Evolutionary conservation across 2,797 vertebrate species (phyloP).

Genomic region (Chelon labrosus): DNA sequence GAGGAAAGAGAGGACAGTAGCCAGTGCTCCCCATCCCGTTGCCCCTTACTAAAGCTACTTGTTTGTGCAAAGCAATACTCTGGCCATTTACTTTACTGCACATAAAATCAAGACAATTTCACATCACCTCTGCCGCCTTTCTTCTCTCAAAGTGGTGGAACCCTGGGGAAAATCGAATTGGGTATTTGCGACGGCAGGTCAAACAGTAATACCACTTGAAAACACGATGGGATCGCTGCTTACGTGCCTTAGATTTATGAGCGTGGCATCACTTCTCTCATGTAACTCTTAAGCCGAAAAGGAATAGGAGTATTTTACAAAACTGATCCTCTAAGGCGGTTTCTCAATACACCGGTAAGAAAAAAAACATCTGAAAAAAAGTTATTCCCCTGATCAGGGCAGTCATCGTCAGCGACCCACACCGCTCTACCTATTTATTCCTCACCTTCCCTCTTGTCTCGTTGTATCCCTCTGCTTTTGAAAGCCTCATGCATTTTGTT

Average conservation of each 20-base stretch:
- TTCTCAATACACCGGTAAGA: background rate
- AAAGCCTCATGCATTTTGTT: slow-evolving; percentile 50
- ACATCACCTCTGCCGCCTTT: too few species aligned
- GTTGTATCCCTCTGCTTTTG: slow-evolving; percentile 29
- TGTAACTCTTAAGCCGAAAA: background rate
- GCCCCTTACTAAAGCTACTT: too few species aligned
- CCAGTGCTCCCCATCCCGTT: too few species aligned
- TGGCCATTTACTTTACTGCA: too few species aligned
- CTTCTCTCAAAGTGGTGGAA: too few species aligned
- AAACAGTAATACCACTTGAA: too few species aligned
- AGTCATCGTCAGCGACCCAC: background rate
- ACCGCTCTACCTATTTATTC: slow-evolving; percentile 30
- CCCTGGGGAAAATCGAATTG: too few species aligned
- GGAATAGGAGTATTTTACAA: background rate
- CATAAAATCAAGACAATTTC: too few species aligned
- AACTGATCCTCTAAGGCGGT: background rate
- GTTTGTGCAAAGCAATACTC: too few species aligned
- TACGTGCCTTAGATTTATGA: background rate
- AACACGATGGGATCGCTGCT: too few species aligned
- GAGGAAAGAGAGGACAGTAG: too few species aligned
- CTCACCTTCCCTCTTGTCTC: slow-evolving; percentile 23
- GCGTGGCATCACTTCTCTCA: background rate
- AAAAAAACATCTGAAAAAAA: background rate
- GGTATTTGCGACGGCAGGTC: too few species aligned
- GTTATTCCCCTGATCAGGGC: background rate